A percentile compares a stretch with the other conserved stretches of the same genome.
These are phyloP conservation scores for Setipinna tenuifilis DNA, from an alignment of 2,797 vertebrate species.

Conservation along the genomic window DNA sequence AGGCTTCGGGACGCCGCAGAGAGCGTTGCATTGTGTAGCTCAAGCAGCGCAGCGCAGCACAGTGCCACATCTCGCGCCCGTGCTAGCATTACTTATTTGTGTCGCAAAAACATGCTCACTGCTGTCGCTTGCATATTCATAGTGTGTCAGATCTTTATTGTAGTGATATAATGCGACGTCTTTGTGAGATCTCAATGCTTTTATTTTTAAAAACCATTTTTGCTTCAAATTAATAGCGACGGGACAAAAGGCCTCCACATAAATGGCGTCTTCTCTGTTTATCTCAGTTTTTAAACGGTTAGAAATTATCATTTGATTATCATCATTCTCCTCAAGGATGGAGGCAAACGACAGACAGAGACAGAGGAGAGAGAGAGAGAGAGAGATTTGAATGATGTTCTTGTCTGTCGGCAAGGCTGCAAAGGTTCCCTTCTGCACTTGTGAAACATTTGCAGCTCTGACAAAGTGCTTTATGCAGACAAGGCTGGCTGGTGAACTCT, in stretches of 20 bases:
- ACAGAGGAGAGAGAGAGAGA: neutral
- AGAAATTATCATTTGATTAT: constrained; percentile 24
- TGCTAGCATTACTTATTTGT: constrained; percentile 71
- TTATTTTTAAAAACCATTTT: constrained; percentile 6
- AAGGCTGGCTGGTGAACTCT: no score
- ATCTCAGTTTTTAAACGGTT: neutral
- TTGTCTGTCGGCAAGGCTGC: no score
- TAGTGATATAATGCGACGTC: constrained; percentile 9
- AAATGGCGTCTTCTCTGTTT: neutral
- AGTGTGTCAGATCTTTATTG: constrained; percentile 16
- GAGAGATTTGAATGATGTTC: no score
- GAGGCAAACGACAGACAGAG: no score
- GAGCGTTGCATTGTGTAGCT: constrained; percentile 65
- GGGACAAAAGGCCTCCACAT: neutral
- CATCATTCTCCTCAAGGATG: neutral
- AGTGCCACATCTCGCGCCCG: neutral
- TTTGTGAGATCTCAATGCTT: constrained; percentile 15
- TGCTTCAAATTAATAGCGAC: neutral
- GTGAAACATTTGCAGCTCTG: no score
- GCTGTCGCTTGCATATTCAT: constrained; percentile 18
- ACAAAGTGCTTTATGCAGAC: no score
- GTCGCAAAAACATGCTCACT: constrained; percentile 15
- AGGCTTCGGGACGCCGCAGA: constrained; percentile 70
- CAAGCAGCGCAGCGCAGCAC: constrained; percentile 20
- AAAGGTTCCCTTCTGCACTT: no score